These are phyloP conservation scores for Paramisgurnus dabryanus DNA, from an alignment of 2,113 vertebrate genomes.

Conservation along the genomic window DNA sequence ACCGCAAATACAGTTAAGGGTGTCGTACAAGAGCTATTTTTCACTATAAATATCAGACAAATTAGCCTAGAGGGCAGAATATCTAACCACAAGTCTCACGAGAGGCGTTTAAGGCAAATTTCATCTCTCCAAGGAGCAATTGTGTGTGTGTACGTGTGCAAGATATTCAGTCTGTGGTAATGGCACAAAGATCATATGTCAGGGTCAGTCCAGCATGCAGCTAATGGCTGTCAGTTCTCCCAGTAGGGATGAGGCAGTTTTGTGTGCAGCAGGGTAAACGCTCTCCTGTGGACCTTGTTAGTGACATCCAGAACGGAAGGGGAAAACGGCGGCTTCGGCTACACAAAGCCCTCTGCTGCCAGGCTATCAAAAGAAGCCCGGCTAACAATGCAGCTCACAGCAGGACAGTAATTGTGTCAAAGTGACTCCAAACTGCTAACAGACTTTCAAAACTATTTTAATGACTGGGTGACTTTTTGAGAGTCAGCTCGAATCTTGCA, in stretches of 20 bases:
- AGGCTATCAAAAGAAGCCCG: constrained; percentile 33
- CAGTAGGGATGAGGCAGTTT: constrained; percentile 43
- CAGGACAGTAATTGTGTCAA: constrained; percentile 48
- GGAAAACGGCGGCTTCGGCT: constrained; percentile 39
- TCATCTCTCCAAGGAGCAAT: not conserved
- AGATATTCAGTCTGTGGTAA: constrained; percentile 22
- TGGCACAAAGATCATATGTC: constrained; percentile 37
- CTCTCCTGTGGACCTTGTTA: constrained; percentile 58
- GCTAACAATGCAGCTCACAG: constrained; percentile 50
- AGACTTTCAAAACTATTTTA: constrained; percentile 59
- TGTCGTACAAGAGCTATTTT: not conserved
- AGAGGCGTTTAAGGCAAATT: constrained; percentile 16
- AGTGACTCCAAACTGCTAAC: constrained; percentile 54
- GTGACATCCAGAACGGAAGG: constrained; percentile 42
- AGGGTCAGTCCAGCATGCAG: constrained; percentile 4
- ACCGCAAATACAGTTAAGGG: not conserved
- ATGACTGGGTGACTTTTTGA: constrained; percentile 47
- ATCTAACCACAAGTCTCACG: constrained; percentile 6
- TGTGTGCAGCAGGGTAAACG: constrained; percentile 42
- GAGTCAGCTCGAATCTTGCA: constrained; percentile 19
- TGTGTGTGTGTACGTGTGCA: not conserved
- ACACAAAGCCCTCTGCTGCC: constrained; percentile 33
- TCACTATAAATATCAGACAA: constrained; percentile 3
- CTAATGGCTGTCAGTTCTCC: constrained; percentile 48
- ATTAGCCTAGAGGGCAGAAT: constrained; percentile 18